Evolutionary conservation across 1,140 invertebrate species (phyloP), one percentile per base, ranked within the genome.

Genomic region (Lepidostoma basale): DNA sequence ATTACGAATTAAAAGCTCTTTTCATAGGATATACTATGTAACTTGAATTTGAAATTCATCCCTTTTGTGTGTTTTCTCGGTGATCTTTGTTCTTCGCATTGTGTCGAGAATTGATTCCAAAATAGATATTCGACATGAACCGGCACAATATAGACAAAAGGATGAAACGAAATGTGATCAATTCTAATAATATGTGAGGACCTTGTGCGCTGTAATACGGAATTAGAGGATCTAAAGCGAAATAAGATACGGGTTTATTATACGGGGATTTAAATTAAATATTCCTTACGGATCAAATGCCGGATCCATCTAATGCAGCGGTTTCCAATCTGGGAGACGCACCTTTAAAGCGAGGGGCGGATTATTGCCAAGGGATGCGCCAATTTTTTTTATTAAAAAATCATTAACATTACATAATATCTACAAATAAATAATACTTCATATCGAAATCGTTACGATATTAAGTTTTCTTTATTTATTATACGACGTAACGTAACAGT

Each of bases 41-140:
- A 39, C 22, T 22, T 59, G 54, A 59, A 59, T 59, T 40, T 59
- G 54, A 59, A 59, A 59, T 59, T 59, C 36, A 59, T 40, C 54
- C 54, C 54, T 40, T 39, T 56, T 56, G 42, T 56, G 42, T 45
- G 52, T 56, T 30, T 30, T 16, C 45, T 49, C 10, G n/a, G 49
- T 54, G 49, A 54, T 54, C 49, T 54, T 54, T 54, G 49, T 54
- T 33, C 49, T 12, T 49, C 45, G 20, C 45, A 26, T 49, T 49
- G 4, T 18, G 45, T 23, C 45, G n/a, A 18, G 22, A 18, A 49
- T 49, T 49, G 45, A 49, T 49, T 49, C 45, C 22, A 49, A 49
- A 49, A 49, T 49, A 22, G 45, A 49, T 49, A 49, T 49, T 49
- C 45, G 45, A 49, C 45, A 49, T 26, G 45, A 49, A 23, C 8